Conservation (phyloP, 1,140 invertebrate species). For the Drosophila kanapiae region DNA sequence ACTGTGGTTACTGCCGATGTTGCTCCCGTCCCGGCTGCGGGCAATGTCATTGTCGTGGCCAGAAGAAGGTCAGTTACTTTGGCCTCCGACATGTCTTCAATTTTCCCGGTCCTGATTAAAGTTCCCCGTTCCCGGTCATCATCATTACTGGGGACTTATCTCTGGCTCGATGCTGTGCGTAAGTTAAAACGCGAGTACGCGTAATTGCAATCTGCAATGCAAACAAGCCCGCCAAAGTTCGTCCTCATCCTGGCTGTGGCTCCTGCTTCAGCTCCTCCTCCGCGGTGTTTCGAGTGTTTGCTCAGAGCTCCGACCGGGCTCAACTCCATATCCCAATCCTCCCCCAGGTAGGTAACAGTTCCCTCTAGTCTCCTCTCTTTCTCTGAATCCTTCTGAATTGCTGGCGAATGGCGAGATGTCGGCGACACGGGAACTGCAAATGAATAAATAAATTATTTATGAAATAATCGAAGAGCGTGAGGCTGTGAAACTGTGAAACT, state of each 20-base stretch:
- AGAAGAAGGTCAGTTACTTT: slow-evolving; percentile 27
- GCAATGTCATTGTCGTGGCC: slow-evolving; percentile 48
- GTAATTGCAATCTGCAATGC: slow-evolving; percentile 80
- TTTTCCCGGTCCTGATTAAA: slow-evolving; percentile 28
- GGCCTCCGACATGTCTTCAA: slow-evolving; percentile 59
- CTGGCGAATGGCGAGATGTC: slow-evolving; percentile 37
- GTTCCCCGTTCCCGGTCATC: slow-evolving; percentile 20
- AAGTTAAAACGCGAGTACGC: slow-evolving; percentile 59
- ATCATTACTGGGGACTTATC: slow-evolving; percentile 28
- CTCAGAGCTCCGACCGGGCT: slow-evolving; percentile 26
- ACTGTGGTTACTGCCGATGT: slow-evolving; percentile 7
- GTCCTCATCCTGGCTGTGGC: slow-evolving; percentile 35
- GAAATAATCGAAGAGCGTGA: slow-evolving; percentile 43
- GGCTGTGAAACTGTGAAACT: slow-evolving; percentile 40
- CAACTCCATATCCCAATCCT: slow-evolving; percentile 39
- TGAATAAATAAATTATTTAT: slow-evolving; percentile 75
- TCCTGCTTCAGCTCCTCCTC: slow-evolving; percentile 17
- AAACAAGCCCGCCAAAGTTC: slow-evolving; percentile 58
- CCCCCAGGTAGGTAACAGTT: not conserved
- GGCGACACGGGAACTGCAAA: slow-evolving; percentile 55
- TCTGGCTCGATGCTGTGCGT: slow-evolving; percentile 11
- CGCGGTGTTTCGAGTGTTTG: slow-evolving; percentile 49
- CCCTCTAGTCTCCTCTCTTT: not conserved
- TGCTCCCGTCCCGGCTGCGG: slow-evolving; percentile 24
- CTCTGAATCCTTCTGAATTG: slow-evolving; percentile 24